These are phyloP conservation scores for Poeciliopsis turrubarensis DNA, from an alignment of 2,113 vertebrate species.

Conservation along the genomic window DNA sequence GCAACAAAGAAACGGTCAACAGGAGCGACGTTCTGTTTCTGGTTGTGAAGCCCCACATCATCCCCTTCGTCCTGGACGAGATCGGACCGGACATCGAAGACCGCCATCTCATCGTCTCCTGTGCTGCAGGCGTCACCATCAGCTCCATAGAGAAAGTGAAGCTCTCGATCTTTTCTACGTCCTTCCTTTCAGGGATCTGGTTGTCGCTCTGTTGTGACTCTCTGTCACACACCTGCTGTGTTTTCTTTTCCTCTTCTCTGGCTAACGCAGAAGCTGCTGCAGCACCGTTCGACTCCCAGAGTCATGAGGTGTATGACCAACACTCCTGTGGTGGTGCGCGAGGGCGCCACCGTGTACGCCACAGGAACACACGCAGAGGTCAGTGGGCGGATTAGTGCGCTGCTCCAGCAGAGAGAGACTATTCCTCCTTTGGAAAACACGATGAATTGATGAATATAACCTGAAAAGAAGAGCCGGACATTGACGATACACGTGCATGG, in stretches of 20 bases:
- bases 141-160: conserved; percentile 95
- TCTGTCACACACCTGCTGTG: not conserved
- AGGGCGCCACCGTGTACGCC: conserved; percentile 96
- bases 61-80: conserved; percentile 97
- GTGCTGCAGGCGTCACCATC: conserved; percentile 95
- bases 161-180: too few relatives aligned
- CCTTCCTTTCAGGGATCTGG: too few relatives aligned
- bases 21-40: conserved; percentile 94
- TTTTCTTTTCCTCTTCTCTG: not conserved
- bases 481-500: not conserved
- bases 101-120: conserved; percentile 94
- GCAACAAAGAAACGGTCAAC: conserved; percentile 92
- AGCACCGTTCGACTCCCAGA: conserved; percentile 86
- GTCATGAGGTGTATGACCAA: conserved; percentile 99
- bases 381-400: conserved; percentile 76
- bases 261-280: conserved; percentile 85
- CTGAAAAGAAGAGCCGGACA: not conserved
- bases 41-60: conserved; percentile 96
- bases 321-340: conserved; percentile 93
- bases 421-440: not conserved
- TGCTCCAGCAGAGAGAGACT: not conserved
- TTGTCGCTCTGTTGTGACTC: not conserved
- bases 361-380: conserved; percentile 90
- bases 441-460: not conserved
- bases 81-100: conserved; percentile 92